A percentile compares a stretch with the other conserved stretches of the same genome.
Evolutionary conservation across 2,888 invertebrate species (phyloP).

Genomic region (Clitarchus hookeri): DNA sequence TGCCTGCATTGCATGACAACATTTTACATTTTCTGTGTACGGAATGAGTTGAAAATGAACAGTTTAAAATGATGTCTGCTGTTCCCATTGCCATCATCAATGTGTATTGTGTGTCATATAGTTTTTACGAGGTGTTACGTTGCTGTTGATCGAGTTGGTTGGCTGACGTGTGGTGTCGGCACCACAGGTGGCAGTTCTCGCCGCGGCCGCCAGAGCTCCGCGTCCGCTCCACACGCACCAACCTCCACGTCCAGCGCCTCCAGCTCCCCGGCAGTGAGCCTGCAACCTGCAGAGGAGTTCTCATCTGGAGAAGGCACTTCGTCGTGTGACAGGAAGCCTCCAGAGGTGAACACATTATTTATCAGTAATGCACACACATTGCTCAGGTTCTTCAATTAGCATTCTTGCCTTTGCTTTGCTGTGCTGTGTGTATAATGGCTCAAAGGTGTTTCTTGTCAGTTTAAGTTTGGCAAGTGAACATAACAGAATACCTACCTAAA

Average conservation of each 20-base stretch:
- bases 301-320: slow-evolving; percentile 11
- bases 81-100: not conserved
- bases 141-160: slow-evolving; percentile 14
- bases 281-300: slow-evolving; percentile 24
- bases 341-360: slow-evolving; percentile 34
- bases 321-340: slow-evolving; percentile 21
- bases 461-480: too few relatives aligned
- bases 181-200: slow-evolving; percentile 53
- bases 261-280: slow-evolving; percentile 31
- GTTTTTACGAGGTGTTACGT: slow-evolving; percentile 14
- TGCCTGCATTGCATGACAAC: not conserved
- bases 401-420: too few relatives aligned
- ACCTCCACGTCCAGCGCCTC: slow-evolving; percentile 38
- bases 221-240: slow-evolving; percentile 44
- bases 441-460: too few relatives aligned
- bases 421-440: too few relatives aligned
- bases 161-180: slow-evolving; percentile 4
- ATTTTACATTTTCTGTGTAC: not conserved
- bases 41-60: not conserved
- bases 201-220: slow-evolving; percentile 55
- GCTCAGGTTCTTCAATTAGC: slow-evolving; percentile 23
- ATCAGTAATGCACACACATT: not conserved
- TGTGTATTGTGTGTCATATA: not conserved
- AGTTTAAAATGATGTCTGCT: not conserved
- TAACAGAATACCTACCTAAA: too few relatives aligned